Evolutionary conservation across 2,797 vertebrate species (phyloP).

Genomic region (Cryptoblepharus egeriae): DNA sequence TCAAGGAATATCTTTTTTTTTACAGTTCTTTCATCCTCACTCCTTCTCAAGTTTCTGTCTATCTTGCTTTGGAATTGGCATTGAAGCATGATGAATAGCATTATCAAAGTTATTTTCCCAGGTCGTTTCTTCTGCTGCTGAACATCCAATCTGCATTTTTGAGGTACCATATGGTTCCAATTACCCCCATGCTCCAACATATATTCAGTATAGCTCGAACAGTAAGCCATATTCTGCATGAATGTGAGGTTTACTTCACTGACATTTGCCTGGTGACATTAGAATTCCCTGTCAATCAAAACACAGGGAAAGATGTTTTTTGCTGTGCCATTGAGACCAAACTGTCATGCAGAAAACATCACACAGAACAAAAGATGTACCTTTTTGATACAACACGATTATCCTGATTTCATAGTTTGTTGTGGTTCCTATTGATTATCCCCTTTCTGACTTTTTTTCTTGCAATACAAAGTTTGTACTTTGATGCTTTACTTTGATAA

Average conservation of each 20-base stretch:
- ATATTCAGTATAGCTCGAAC: slow-evolving; percentile 10
- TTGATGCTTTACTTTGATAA: slow-evolving; percentile 66
- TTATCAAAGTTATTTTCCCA: slow-evolving; percentile 52
- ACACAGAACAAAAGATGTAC: slow-evolving; percentile 45
- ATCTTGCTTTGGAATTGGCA: slow-evolving; percentile 33
- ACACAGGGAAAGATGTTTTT: slow-evolving; percentile 52
- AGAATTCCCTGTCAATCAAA: slow-evolving; percentile 62
- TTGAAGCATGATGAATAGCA: slow-evolving; percentile 41
- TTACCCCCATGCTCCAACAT: slow-evolving; percentile 17
- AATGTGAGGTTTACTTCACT: slow-evolving; percentile 50
- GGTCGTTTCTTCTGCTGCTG: slow-evolving; percentile 45
- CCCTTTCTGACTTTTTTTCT: slow-evolving; percentile 22
- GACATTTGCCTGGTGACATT: slow-evolving; percentile 60
- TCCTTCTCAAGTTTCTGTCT: slow-evolving; percentile 40
- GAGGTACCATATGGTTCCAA: slow-evolving; percentile 49
- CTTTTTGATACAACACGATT: slow-evolving; percentile 61
- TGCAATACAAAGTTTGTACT: slow-evolving; percentile 46
- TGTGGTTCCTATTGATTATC: slow-evolving; percentile 58
- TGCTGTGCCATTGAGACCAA: slow-evolving; percentile 43
- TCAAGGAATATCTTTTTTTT: slow-evolving; percentile 1
- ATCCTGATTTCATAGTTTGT: slow-evolving; percentile 57
- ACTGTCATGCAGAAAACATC: slow-evolving; percentile 56
- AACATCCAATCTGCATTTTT: slow-evolving; percentile 48
- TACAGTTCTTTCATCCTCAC: slow-evolving; percentile 23
- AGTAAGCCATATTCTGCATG: slow-evolving; percentile 38